Conservation (phyloP, 2,888 invertebrate genomes). For the Callimorpha dominula region DNA sequence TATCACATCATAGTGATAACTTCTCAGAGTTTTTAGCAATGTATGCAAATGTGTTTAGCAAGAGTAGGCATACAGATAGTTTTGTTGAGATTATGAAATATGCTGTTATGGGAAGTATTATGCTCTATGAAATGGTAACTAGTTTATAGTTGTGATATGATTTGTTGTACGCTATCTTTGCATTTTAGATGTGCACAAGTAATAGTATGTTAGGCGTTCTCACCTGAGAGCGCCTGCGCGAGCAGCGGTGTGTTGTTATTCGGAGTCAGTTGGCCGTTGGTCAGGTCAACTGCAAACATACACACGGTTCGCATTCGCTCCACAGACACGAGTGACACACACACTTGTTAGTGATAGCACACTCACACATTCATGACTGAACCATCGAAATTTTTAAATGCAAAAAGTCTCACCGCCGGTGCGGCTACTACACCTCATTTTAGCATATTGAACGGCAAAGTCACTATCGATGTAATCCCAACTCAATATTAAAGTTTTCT, state of each 20-base stretch:
- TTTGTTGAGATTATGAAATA: conserved; percentile 11
- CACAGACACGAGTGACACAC: conserved; percentile 73
- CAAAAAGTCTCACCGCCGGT: conserved; percentile 53
- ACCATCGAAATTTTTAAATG: conserved; percentile 73
- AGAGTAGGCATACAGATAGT: conserved; percentile 24
- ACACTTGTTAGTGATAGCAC: conserved; percentile 75
- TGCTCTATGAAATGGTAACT: conserved; percentile 37
- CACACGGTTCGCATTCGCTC: conserved; percentile 88
- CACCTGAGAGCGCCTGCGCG: conserved; percentile 98
- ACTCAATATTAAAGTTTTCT: conserved; percentile 77
- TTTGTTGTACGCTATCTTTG: conserved; percentile 20
- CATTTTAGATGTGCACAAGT: conserved; percentile 52
- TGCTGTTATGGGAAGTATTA: conserved; percentile 22
- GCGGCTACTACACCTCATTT: conserved; percentile 64
- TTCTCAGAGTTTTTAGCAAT: conserved; percentile 43
- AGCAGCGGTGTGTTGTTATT: conserved; percentile 98
- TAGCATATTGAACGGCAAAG: conserved; percentile 77
- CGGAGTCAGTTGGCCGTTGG: conserved; percentile 98
- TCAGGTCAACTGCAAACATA: conserved; percentile 96
- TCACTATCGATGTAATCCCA: conserved; percentile 79
- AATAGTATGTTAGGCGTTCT: conserved; percentile 64
- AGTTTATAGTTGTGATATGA: conserved; percentile 23
- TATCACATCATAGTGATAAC: conserved; percentile 38
- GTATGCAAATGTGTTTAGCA: conserved; percentile 34
- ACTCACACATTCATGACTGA: conserved; percentile 83